Evolutionary conservation across 2,888 invertebrate genomes (phyloP), one percentile per base, ranked within the genome.

Genomic region (Dolomedes plantarius): DNA sequence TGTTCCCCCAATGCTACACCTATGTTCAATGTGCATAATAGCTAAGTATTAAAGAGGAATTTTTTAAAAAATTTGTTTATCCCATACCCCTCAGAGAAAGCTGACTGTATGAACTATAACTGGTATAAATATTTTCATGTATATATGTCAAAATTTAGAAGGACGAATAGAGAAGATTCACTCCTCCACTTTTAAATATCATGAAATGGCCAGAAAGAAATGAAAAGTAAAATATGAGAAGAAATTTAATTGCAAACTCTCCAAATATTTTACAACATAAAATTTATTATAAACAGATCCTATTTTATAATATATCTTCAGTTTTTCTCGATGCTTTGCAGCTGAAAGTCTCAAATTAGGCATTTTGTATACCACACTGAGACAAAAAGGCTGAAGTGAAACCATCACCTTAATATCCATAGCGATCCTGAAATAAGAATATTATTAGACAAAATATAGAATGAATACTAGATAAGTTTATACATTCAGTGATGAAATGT

Each of bases 401-500:
- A 77, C 83, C 77, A 78, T 85, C 83, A 85, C 83, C 83, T 77
- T 67, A 85, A 31, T 85, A 78, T 46, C 77, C 83, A 85, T 85
- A 85, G 23, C 83, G 83, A 85, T 85, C 83, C 83, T 85, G 50
- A 7, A 78, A 29, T 73, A 9, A 28, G 16, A 29, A 1, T 13
- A 65, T 36, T 36, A 32, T 5, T 19, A 1, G 16, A 28, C 6
- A 64, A 27, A 9, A 28, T n/a, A n/a, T n/a, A n/a, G n/a, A n/a
- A n/a, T n/a, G n/a, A n/a, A n/a, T n/a, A n/a, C n/a, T n/a, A n/a
- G n/a, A n/a, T n/a, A n/a, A n/a, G n/a, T n/a, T n/a, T n/a, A n/a
- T n/a, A n/a, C n/a, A n/a, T n/a, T n/a, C n/a, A n/a, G n/a, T n/a
- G n/a, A n/a, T n/a, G n/a, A n/a, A n/a, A n/a, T n/a, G n/a, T n/a